Percentiles rank a stretch among this genome's conserved stretches.
Evolutionary conservation across 1,140 invertebrate genomes (phyloP).

Genomic region (Drosophila kikkawai): DNA sequence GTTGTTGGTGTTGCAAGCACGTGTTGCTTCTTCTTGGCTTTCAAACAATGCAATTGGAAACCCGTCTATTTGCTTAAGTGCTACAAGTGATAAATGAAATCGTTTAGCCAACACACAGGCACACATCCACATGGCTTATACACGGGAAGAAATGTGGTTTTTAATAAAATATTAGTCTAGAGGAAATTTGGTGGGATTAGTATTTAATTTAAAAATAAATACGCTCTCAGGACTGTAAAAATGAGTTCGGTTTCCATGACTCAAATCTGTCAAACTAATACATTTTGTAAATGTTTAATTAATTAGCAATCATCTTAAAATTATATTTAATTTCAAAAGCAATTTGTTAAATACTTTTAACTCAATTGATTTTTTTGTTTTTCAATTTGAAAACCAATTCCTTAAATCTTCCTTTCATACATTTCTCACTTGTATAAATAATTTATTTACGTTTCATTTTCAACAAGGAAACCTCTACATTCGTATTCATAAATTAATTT

Average conservation of each 20-base stretch:
- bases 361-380: too few relatives aligned
- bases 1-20: conserved; percentile 26
- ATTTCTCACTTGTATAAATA: too few relatives aligned
- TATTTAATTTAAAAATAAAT: too few relatives aligned
- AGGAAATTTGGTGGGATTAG: not conserved
- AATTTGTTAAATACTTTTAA: too few relatives aligned
- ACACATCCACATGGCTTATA: conserved; percentile 12
- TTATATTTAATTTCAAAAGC: too few relatives aligned
- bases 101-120: conserved; percentile 54
- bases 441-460: not conserved
- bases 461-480: not conserved
- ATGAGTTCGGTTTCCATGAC: too few relatives aligned
- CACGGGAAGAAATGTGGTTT: not conserved
- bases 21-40: conserved; percentile 37
- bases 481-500: not conserved
- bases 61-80: conserved; percentile 43
- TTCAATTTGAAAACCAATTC: too few relatives aligned
- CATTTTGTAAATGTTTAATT: too few relatives aligned
- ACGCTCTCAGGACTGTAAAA: too few relatives aligned
- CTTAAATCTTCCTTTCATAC: too few relatives aligned
- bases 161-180: not conserved
- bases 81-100: conserved; percentile 54
- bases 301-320: too few relatives aligned
- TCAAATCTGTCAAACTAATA: too few relatives aligned
- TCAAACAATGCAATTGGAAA: conserved; percentile 69